Percentiles rank a stretch among this genome's conserved stretches.
These are phyloP conservation scores for Pseudanteris insignis DNA, from an alignment of 2,888 invertebrate species.

Conservation along the genomic window DNA sequence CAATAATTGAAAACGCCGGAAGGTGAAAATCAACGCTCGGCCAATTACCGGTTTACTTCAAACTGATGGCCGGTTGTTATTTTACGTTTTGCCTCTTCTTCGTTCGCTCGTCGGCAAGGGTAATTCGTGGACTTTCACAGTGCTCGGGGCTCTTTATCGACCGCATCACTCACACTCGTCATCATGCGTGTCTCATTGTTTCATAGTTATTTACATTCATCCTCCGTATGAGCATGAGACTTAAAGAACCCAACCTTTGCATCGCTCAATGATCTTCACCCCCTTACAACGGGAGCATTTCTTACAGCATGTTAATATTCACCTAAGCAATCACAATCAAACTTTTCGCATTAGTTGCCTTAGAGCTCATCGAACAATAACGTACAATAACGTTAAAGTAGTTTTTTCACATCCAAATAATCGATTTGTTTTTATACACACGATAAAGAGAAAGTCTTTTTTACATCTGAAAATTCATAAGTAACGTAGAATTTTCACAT, in stretches of 20 bases:
- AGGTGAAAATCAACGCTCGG: constrained; percentile 38
- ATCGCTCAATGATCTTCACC: constrained; percentile 29
- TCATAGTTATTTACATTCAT: constrained; percentile 37
- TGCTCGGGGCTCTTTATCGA: constrained; percentile 46
- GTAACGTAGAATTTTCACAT: too few species aligned
- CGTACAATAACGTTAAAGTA: too few species aligned
- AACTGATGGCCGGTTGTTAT: constrained; percentile 43
- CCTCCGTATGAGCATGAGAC: constrained; percentile 37
- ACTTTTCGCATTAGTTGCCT: too few species aligned
- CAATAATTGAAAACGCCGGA: too few species aligned
- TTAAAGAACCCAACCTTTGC: constrained; percentile 28
- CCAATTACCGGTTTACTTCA: constrained; percentile 41
- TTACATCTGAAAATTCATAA: too few species aligned
- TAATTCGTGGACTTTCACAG: constrained; percentile 40
- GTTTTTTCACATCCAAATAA: too few species aligned
- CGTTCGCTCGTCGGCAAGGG: constrained; percentile 44
- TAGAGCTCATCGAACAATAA: too few species aligned
- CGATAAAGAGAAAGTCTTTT: too few species aligned
- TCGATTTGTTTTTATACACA: too few species aligned
- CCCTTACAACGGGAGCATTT: too few species aligned
- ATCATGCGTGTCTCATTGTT: constrained; percentile 43
- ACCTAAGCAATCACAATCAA: too few species aligned
- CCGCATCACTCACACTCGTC: constrained; percentile 44
- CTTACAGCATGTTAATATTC: too few species aligned
- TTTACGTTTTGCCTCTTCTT: constrained; percentile 43